Conservation (phyloP, 1,140 invertebrate species). For the Planococcus citri region DNA sequence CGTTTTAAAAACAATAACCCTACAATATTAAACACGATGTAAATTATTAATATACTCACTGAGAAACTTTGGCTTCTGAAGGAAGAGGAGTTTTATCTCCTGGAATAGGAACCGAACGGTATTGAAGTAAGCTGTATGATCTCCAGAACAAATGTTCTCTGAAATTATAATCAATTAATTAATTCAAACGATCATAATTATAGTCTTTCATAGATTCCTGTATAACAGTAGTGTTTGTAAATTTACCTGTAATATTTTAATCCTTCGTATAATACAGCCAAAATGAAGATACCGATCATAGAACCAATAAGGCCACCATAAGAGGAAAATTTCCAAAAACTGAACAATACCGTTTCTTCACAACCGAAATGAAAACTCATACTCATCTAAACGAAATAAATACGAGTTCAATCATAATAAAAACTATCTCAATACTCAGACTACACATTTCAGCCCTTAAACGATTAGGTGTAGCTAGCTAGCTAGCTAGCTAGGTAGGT, state of each 20-base stretch:
- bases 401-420: too few species aligned
- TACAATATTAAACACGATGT: too few species aligned
- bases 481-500: too few species aligned
- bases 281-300: conserved; percentile 70
- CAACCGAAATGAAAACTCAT: conserved; percentile 71
- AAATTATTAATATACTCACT: conserved; percentile 28
- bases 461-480: too few species aligned
- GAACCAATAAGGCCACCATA: conserved; percentile 65
- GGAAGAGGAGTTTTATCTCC: conserved; percentile 47
- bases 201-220: background rate
- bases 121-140: conserved; percentile 54
- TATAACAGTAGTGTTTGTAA: background rate
- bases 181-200: background rate
- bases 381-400: too few species aligned
- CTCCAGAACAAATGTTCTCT: conserved; percentile 71
- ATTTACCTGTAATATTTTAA: conserved; percentile 68
- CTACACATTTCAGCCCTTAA: too few species aligned
- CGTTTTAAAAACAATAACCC: too few species aligned
- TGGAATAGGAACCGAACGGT: conserved; percentile 57
- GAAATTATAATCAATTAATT: conserved; percentile 21
- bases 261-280: conserved; percentile 78
- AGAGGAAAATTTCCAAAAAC: conserved; percentile 58
- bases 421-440: too few species aligned
- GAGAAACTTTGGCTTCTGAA: conserved; percentile 42
- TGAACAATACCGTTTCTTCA: conserved; percentile 60